These are phyloP conservation scores for Bujurquina vittata DNA, from an alignment of 2,113 vertebrate species.

Conservation along the genomic window DNA sequence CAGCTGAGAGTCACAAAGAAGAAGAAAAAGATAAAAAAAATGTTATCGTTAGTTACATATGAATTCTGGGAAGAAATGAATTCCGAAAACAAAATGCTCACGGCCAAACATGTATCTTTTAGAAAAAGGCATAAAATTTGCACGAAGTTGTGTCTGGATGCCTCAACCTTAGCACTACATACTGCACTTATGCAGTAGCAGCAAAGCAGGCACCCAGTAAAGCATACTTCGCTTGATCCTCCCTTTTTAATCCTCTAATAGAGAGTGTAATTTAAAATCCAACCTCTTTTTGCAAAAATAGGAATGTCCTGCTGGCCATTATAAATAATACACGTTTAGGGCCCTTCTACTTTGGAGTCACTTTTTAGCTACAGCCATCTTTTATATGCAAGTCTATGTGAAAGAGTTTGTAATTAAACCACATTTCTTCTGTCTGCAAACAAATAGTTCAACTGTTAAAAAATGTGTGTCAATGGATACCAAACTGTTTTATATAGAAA, in stretches of 20 bases:
- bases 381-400: background rate
- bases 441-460: too few species aligned
- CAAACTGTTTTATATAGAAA: background rate
- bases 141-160: background rate
- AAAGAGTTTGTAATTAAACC: background rate
- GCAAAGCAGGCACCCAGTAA: background rate
- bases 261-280: too few species aligned
- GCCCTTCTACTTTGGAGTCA: background rate
- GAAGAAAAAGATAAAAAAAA: background rate
- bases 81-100: background rate
- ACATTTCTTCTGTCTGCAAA: too few species aligned
- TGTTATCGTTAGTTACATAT: background rate
- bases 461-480: background rate
- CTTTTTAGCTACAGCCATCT: background rate
- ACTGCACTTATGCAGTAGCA: background rate
- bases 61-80: background rate
- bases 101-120: background rate
- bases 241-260: background rate
- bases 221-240: background rate
- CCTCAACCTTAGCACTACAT: background rate
- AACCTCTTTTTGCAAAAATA: too few species aligned
- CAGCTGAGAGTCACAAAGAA: constrained; percentile 78
- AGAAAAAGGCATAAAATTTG: background rate
- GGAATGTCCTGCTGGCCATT: background rate
- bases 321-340: background rate